Base-by-base conservation (phyloP, 2,888 invertebrate species). In the Drosophila mimica region DNA sequence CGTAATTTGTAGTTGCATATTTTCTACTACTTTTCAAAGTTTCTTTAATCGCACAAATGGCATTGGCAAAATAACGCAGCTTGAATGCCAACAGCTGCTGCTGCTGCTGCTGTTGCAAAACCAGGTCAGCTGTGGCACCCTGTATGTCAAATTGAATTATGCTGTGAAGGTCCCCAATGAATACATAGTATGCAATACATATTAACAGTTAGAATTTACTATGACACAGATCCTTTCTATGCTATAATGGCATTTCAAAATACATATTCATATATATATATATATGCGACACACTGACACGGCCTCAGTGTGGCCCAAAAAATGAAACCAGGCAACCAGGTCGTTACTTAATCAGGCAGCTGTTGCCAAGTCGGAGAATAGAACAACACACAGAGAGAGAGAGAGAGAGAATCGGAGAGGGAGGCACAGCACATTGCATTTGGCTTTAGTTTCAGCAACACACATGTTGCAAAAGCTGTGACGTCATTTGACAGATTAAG, bases 311-410 rank as follows among this genome's bases (percentile, higher is more conserved):
- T 65, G 78, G 71, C 84, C 82, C 82, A 69, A 74, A 88, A 83
- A 57, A 66, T 66, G 72, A 75, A 81, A 74, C 28, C 65, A 78
- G 65, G 57, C 62, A 76, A 86, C 86, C 81, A 86, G 85, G 85
- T 86, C 88, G 85, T 86, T 88, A 83, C 85, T 85, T 74, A 84
- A 88, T 74, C 84, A 78, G 70, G 79, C 77, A 79, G 79, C 81
- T 79, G 78, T 79, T 79, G 78, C 79, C 69, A 79, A 62, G 76
- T 70, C 79, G 65, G 43, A 69, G 66, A 11, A 49, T 49, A 51
- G 30, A 40, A 38, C 31, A 52, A 34, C 34, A 46, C 4, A n/a
- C 13, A 63, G 54, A 15, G 38, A 9, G 20, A 38, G n/a, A 43
- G 51, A 17, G 43, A 30, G 49, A 56, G 63, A 15, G 53, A 43